Base-by-base conservation (phyloP, 2,888 invertebrate genomes). In the Andrena minutula region DNA sequence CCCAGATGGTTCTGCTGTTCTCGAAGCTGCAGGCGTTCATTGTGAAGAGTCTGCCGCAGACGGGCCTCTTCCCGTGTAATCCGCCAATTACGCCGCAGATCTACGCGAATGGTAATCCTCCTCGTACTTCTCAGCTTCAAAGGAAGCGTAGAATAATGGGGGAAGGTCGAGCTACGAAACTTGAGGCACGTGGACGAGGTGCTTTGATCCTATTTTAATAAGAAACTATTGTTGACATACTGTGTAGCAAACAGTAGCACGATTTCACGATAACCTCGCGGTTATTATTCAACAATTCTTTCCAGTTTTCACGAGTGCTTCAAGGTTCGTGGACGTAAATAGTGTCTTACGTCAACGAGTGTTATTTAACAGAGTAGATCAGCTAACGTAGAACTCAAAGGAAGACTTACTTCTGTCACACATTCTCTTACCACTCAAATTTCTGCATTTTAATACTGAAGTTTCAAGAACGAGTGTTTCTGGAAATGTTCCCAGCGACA, bases 1-100 rank as follows among this genome's bases (percentile, higher is more conserved):
- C 96, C 20, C 97, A 97, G 91, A 89, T 96, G 89, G 96, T 95
- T 1, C 93, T 97, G 65, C 89, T 97, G 69, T 95, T 96, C 65
- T 96, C 96, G 32, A 97, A 97, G 93, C 92, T 97, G 72, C 97
- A 97, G 93, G 95, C 95, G 41, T 94, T 96, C 23, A 91, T 95
- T 4, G 95, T 96, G 12, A 96, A 95, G 91, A 91, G 94, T 16
- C 89, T 96, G 32, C 95, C 96, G 0, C 95, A 95, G 90, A 89
- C 95, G 1, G 94, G 95, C 23, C 88, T 94, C 4, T 93, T 96
- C 86, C 96, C 96, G 0, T 97, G 97, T 91, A 94, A 95, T 76
- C 94, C 96, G 83, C 95, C 96, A 0, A 94, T 97, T 78, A 95
- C 96, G 66, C 96, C 97, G 0, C 92, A 95, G 35, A 95, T 96